Conservation (phyloP, 2,888 invertebrate genomes). For the Quadroppia sp. region DNA sequence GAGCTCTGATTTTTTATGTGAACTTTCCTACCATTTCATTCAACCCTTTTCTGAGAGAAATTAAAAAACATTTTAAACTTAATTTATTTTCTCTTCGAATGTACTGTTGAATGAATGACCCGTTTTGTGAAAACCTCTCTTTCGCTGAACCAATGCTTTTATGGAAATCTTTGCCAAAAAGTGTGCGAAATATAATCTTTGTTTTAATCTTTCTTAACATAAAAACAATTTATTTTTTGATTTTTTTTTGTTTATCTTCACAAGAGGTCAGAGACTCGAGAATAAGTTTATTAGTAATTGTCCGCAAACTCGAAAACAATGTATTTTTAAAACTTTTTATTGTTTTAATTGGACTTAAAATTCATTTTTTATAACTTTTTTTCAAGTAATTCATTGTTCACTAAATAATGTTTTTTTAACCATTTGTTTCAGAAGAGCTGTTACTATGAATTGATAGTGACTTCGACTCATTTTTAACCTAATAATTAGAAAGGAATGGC, state of each 20-base stretch:
- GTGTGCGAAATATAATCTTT: too few species aligned
- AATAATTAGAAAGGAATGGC: background rate
- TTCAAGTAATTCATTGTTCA: background rate
- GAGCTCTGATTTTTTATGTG: background rate
- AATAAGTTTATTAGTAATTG: background rate
- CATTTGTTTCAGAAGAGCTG: background rate
- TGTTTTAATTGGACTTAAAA: background rate
- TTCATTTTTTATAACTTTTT: background rate
- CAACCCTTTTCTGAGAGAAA: background rate
- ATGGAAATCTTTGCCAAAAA: too few species aligned
- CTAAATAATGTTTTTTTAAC: background rate
- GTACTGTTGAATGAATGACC: background rate
- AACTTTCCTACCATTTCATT: background rate
- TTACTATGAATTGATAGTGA: background rate
- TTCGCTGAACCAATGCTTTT: background rate
- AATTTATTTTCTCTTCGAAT: background rate
- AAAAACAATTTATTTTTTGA: too few species aligned
- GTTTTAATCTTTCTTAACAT: too few species aligned
- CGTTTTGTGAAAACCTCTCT: background rate
- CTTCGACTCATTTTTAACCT: background rate
- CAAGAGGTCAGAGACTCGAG: constrained; percentile 2
- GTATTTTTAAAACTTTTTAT: background rate
- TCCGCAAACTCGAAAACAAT: background rate
- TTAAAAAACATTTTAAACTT: background rate
- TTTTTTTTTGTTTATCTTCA: background rate